Evolutionary conservation across 2,113 vertebrate genomes (phyloP), one percentile per base, ranked within the genome.

Genomic region (Fulmarus glacialis): DNA sequence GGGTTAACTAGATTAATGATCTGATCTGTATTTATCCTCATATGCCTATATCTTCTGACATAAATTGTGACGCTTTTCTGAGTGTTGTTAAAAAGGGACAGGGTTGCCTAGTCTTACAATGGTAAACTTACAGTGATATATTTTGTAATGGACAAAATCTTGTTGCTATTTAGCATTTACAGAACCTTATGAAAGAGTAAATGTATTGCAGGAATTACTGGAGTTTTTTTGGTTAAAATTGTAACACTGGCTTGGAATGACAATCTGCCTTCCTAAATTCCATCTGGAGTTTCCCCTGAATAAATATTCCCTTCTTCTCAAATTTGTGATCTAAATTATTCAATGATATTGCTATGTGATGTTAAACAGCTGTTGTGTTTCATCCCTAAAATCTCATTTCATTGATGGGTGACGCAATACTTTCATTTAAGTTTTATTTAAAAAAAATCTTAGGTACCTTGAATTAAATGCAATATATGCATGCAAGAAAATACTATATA

Each of bases 321-420:
- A 80, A 90, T 94, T 97, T 97, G 78, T 90, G 90, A 90, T 81
- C 90, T 93, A 95, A 97, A 97, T 94, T 96, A 95, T 95, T 96
- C 93, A 92, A 95, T 90, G 83, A 79, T 84, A 89, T 38, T 95
- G 52, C 83, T 95, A 81, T 95, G 77, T 97, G 95, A 92, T 95
- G 87, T 96, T 94, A 95, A 96, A 87, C 92, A 95, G 89, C 83
- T 96, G 94, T 87, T 96, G 83, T 85, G 60, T 89, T 97, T 96
- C 94, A 95, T 53, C 68, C 34, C 68, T 78, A 82, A 96, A 93
- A 92, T 36, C 40, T 84, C 68, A 71, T 72, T 95, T 95, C 60
- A 89, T 60, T 92, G 92, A 94, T 1, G 18, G 52, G 52, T 91
- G 48, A 95, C 87, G 53, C 14, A 93, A 72, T 94, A 63, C 22